A percentile compares a stretch with the other conserved stretches of the same genome.
Evolutionary conservation across 2,888 invertebrate species (phyloP).

Genomic region (Napeogenes inachia): DNA sequence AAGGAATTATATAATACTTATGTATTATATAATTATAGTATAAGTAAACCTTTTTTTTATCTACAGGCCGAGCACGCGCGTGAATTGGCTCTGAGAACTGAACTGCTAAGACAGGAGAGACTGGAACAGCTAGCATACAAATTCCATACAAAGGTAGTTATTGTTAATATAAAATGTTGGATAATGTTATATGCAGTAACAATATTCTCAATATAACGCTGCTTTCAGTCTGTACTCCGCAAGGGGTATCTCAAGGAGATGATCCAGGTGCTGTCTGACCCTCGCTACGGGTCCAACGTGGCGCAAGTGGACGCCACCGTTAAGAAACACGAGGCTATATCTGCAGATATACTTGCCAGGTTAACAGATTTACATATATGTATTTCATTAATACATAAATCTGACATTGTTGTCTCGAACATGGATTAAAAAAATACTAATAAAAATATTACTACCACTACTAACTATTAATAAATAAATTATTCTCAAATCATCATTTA

Average conservation of each 20-base stretch:
- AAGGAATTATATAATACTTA: background rate
- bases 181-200: background rate
- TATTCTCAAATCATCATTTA: too few species aligned
- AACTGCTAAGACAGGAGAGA: slow-evolving; percentile 93
- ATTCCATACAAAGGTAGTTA: slow-evolving; percentile 90
- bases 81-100: slow-evolving; percentile 94
- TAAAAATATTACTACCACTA: too few species aligned
- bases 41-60: background rate
- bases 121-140: slow-evolving; percentile 96
- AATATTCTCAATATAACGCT: background rate
- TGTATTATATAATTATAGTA: slow-evolving; percentile 1
- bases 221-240: slow-evolving; percentile 85
- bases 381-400: background rate
- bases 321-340: slow-evolving; percentile 98
- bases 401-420: too few species aligned
- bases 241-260: slow-evolving; percentile 98
- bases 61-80: slow-evolving; percentile 90
- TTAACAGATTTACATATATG: slow-evolving; percentile 37
- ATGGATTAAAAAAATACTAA: too few species aligned
- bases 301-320: slow-evolving; percentile 97
- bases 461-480: too few species aligned
- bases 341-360: slow-evolving; percentile 96
- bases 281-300: slow-evolving; percentile 92
- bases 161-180: background rate
- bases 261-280: slow-evolving; percentile 95